These are phyloP conservation scores for Anthopleura sola DNA, from an alignment of 64 coral and sea anemone species.

Conservation along the genomic window DNA sequence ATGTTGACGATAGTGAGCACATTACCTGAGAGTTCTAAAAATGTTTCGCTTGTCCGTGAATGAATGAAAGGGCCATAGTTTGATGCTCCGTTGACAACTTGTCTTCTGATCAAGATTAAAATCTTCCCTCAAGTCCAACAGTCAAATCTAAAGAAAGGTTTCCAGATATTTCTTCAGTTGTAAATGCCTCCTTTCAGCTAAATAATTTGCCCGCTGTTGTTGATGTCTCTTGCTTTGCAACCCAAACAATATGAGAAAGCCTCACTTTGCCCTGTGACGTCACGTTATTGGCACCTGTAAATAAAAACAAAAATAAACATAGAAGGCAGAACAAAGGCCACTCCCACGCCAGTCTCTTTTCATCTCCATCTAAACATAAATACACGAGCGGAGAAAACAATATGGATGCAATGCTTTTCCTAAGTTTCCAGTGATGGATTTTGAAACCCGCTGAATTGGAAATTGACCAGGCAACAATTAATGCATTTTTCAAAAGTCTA, in stretches of 20 bases:
- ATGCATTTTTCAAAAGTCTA: slow-evolving; percentile 27
- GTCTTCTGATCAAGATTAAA: slow-evolving; percentile 41
- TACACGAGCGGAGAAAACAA: slow-evolving; percentile 36
- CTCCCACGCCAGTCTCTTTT: slow-evolving; percentile 75
- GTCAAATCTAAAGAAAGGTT: slow-evolving; percentile 11
- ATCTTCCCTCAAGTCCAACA: slow-evolving; percentile 25
- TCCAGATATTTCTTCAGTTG: slow-evolving; percentile 15
- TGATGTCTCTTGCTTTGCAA: slow-evolving; percentile 64
- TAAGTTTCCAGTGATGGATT: background rate
- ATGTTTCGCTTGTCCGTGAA: slow-evolving; percentile 25
- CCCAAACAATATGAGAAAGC: slow-evolving; percentile 87
- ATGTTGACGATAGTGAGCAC: slow-evolving; percentile 40
- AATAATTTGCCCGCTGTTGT: slow-evolving; percentile 67
- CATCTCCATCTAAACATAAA: slow-evolving; percentile 50
- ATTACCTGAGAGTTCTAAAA: slow-evolving; percentile 27
- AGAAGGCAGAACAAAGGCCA: slow-evolving; percentile 62
- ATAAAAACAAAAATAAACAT: slow-evolving; percentile 99
- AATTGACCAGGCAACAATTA: slow-evolving; percentile 25
- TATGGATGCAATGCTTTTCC: slow-evolving; percentile 3
- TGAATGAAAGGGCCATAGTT: slow-evolving; percentile 41
- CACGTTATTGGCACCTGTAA: slow-evolving; percentile 99
- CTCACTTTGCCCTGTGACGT: slow-evolving; percentile 90
- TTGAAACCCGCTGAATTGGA: slow-evolving; percentile 4
- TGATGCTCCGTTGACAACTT: slow-evolving; percentile 40
- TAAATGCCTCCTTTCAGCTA: slow-evolving; percentile 40